These are phyloP conservation scores for Drosophila ezoana DNA, from an alignment of 2,888 invertebrate genomes.

Conservation along the genomic window DNA sequence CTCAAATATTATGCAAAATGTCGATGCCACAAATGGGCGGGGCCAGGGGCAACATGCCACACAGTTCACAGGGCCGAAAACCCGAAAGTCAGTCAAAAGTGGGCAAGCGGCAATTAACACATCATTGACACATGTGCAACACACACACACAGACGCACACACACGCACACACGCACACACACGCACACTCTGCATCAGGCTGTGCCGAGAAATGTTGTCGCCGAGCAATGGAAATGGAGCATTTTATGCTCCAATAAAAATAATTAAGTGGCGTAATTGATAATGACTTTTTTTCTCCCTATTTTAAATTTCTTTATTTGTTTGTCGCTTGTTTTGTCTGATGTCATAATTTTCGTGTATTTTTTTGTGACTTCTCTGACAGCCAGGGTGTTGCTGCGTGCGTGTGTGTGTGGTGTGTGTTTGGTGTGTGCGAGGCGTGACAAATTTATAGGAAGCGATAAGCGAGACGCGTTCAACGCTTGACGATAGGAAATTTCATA, in stretches of 20 bases:
- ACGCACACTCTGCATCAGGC: background rate
- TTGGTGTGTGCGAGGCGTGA: constrained; percentile 49
- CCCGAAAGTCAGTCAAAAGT: constrained; percentile 46
- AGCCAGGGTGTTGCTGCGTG: constrained; percentile 19
- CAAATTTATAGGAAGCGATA: constrained; percentile 60
- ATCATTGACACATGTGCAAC: constrained; percentile 75
- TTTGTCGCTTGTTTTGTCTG: constrained; percentile 20
- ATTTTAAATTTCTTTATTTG: constrained; percentile 29
- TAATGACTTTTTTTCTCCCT: constrained; percentile 66
- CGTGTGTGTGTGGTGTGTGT: background rate
- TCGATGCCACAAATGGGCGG: constrained; percentile 11
- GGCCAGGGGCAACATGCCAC: constrained; percentile 14
- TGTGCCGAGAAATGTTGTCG: constrained; percentile 15
- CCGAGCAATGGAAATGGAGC: constrained; percentile 77
- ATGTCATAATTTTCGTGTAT: constrained; percentile 48
- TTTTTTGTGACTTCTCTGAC: constrained; percentile 9
- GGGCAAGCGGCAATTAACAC: constrained; percentile 80
- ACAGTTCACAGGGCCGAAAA: constrained; percentile 31
- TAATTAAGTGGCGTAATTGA: constrained; percentile 80
- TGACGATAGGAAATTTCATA: constrained; percentile 36
- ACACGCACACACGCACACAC: constrained; percentile 23
- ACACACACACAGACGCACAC: constrained; percentile 17
- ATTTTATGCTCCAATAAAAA: constrained; percentile 81
- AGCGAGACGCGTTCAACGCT: constrained; percentile 48
- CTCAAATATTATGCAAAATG: constrained; percentile 50